Percentiles rank a stretch among this genome's conserved stretches.
phyloP scores from a whole-genome alignment of 2,113 vertebrate genomes.

The Heliornis fulica region DNA sequence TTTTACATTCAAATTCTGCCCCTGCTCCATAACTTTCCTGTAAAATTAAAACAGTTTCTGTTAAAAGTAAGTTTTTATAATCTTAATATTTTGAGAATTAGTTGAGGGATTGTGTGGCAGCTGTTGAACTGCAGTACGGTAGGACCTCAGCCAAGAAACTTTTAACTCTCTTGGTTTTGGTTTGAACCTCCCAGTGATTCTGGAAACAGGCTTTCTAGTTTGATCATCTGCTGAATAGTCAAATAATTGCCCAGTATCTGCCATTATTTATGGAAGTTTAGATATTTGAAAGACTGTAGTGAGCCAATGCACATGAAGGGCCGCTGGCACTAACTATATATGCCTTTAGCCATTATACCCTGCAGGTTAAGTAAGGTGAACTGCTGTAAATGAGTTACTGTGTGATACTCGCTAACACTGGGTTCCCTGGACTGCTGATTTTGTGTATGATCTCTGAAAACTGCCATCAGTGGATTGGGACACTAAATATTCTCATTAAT shows the following conservation, averaged over 20 bases:
- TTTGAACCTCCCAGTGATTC: not conserved
- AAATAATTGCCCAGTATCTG: not conserved
- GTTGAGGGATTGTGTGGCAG: not conserved
- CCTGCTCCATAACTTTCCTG: not conserved
- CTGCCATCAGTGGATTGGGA: not conserved
- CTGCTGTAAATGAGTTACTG: not conserved
- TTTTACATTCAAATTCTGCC: not conserved
- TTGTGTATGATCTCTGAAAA: not conserved
- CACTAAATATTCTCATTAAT: no score
- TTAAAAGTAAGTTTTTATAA: not conserved
- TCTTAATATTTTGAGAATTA: not conserved
- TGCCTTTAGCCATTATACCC: accelerated
- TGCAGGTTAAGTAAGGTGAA: not conserved
- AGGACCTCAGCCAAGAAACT: not conserved
- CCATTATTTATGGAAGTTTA: not conserved
- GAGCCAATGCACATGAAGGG: not conserved
- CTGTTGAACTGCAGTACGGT: not conserved
- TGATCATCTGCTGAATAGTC: not conserved
- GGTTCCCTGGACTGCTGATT: not conserved
- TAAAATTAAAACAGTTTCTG: not conserved
- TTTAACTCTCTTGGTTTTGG: not conserved
- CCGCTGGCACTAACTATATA: not conserved
- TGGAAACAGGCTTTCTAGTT: not conserved
- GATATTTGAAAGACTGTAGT: not conserved
- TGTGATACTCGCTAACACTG: no score